These are phyloP conservation scores for Squalus acanthias DNA, from an alignment of 2,797 vertebrate species.

Conservation along the genomic window DNA sequence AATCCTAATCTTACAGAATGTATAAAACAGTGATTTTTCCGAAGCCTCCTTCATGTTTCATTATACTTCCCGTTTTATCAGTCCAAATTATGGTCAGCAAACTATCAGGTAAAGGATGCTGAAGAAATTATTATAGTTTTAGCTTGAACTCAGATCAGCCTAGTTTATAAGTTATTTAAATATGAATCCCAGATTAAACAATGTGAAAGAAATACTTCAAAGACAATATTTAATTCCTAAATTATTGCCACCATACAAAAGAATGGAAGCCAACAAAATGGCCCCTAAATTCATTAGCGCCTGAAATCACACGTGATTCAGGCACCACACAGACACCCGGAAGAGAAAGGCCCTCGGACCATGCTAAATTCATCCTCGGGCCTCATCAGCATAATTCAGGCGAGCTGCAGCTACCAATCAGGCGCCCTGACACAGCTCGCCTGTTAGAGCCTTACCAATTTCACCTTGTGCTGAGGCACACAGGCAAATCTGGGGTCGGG, in stretches of 20 bases:
- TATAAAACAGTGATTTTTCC: not conserved
- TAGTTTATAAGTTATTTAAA: not conserved
- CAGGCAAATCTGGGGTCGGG: no score
- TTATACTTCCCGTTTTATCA: not conserved
- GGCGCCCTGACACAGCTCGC: not conserved
- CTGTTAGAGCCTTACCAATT: not conserved
- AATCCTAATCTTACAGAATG: not conserved
- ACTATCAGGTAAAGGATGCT: not conserved
- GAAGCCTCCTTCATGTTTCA: not conserved
- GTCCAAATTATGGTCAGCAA: not conserved
- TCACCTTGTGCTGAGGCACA: not conserved
- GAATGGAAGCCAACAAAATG: not conserved
- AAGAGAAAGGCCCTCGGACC: not conserved
- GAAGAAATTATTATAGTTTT: not conserved
- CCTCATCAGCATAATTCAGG: not conserved
- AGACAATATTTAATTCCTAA: not conserved
- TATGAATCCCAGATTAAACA: not conserved
- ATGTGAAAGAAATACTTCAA: not conserved
- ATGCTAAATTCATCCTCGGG: not conserved
- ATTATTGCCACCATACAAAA: not conserved
- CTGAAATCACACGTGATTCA: not conserved
- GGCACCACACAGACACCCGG: not conserved
- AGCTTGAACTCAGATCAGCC: not conserved
- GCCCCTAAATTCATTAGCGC: not conserved
- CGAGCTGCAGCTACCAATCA: not conserved